Percentiles rank a stretch among this genome's conserved stretches.
These are phyloP conservation scores for Matsumyia berberina DNA, from an alignment of 2,888 invertebrate genomes.

Conservation along the genomic window DNA sequence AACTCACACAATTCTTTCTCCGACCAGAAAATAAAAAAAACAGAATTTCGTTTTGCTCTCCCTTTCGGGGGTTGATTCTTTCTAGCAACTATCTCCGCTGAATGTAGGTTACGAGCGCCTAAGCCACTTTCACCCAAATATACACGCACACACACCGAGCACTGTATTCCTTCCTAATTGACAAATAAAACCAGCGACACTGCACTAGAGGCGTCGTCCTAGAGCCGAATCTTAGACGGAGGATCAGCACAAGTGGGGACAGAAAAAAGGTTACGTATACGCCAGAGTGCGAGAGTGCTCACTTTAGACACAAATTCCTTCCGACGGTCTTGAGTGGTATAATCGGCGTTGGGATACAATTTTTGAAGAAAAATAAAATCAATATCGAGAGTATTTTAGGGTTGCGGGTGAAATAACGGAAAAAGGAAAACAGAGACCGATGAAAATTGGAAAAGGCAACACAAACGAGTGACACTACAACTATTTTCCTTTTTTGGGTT, in stretches of 20 bases:
- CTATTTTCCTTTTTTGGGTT: neutral
- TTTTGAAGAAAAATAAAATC: slow-evolving; percentile 62
- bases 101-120: slow-evolving; percentile 68
- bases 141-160: slow-evolving; percentile 2
- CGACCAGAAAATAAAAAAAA: neutral
- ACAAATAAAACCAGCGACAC: slow-evolving; percentile 31
- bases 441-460: slow-evolving; percentile 1
- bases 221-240: slow-evolving; percentile 7
- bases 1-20: slow-evolving; percentile 24
- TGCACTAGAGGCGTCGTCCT: slow-evolving; percentile 8
- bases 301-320: slow-evolving; percentile 21
- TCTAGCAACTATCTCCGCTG: slow-evolving; percentile 43
- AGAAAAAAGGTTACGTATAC: slow-evolving; percentile 69
- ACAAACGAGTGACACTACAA: slow-evolving; percentile 15
- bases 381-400: slow-evolving; percentile 58
- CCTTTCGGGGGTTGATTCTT: slow-evolving; percentile 34
- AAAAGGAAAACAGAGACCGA: slow-evolving; percentile 8
- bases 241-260: slow-evolving; percentile 4
- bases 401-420: slow-evolving; percentile 52
- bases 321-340: slow-evolving; percentile 42
- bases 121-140: slow-evolving; percentile 10
- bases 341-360: slow-evolving; percentile 22
- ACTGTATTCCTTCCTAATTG: slow-evolving; percentile 39
- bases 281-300: slow-evolving; percentile 52
- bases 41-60: slow-evolving; percentile 16